These are phyloP conservation scores for Botia almorhae DNA, from an alignment of 2,797 vertebrate genomes.

Conservation along the genomic window DNA sequence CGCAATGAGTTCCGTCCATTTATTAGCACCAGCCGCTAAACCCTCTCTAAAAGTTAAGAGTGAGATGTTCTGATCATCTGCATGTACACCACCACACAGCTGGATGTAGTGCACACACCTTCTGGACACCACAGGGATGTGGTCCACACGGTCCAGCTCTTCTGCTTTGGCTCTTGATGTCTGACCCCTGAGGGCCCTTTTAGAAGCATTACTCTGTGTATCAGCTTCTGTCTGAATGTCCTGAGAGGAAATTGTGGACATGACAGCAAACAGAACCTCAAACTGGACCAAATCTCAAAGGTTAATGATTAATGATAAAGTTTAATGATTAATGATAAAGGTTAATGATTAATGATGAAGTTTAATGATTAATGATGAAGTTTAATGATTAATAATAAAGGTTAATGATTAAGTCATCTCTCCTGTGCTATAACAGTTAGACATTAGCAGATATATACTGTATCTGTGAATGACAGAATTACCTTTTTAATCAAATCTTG, in stretches of 20 bases:
- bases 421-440: no score
- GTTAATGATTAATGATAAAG: no score
- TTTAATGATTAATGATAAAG: no score
- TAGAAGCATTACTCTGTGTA: slow-evolving; percentile 66
- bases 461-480: no score
- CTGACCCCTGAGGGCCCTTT: slow-evolving; percentile 61
- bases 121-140: neutral
- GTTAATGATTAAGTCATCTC: no score
- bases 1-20: slow-evolving; percentile 78
- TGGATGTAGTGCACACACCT: slow-evolving; percentile 20
- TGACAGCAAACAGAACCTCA: no score
- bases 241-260: slow-evolving; percentile 65
- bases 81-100: neutral
- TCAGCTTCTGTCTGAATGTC: slow-evolving; percentile 68
- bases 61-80: neutral
- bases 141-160: neutral
- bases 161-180: neutral
- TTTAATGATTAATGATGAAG: no score
- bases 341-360: no score
- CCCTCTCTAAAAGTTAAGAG: slow-evolving; percentile 70
- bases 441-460: no score
- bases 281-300: no score
- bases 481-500: neutral
- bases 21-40: slow-evolving; percentile 81
- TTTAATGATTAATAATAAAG: no score